Evolutionary conservation across 2,113 vertebrate species (phyloP), one percentile per base, ranked within the genome.

Genomic region (Eonycteris spelaea): DNA sequence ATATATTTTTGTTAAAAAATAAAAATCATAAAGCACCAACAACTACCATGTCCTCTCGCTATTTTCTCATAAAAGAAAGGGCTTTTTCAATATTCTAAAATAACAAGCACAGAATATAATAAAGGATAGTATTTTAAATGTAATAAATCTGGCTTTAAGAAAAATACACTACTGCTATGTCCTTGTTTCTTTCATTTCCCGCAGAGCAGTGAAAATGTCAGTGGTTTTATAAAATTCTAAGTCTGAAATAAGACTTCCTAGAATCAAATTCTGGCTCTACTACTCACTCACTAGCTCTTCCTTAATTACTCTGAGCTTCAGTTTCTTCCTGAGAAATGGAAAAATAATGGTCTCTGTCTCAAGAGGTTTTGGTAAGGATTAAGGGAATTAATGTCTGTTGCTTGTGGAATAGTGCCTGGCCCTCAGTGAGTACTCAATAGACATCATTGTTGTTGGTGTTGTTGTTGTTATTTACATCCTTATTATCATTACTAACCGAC

Each of bases 21-120:
- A 90, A 94, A 92, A 94, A 35, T 57, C 45, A 55, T 35, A 94
- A 86, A 70, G 74, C 51, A 43, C 19, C 51, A 91, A n/a, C 40
- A n/a, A 90, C 15, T 22, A 74, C 40, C 12, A 4, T 82, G 30
- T 43, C 63, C 14, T 86, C 70, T 82, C 73, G 78, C 33, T 87
- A 57, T 89, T 97, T 94, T 77, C 65, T 97, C 74, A 63, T 95
- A 91, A 92, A 86, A 95, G 40, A 68, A 90, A 89, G 26, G 9
- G 14, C 26, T 74, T 83, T 84, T 95, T 90, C 48, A 95, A 91
- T 96, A 77, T 88, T 90, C 45, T 55, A 53, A 96, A 78, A 90
- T 88, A 70, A 22, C 30, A 93, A 96, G 40, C 26, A 30, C 2
- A 33, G 67, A 87, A 5, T 63, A 67, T 53, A 70, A 75, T 85